Evolutionary conservation across 2,113 vertebrate species (phyloP).

Genomic region (Corythornis cristatus): DNA sequence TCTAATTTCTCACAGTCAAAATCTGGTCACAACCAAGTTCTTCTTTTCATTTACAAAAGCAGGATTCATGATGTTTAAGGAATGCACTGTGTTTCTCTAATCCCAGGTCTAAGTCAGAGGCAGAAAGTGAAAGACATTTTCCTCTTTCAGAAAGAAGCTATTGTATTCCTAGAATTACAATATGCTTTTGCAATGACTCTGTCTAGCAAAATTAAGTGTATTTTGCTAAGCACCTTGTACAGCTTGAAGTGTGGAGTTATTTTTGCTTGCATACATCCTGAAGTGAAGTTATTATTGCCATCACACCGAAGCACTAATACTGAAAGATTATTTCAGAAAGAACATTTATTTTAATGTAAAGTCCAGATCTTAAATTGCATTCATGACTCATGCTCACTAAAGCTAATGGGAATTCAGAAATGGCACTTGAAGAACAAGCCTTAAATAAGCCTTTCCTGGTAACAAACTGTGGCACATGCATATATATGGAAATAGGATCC

Average conservation of each 20-base stretch:
- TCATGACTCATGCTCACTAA: background rate
- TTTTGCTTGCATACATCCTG: background rate
- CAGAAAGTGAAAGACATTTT: constrained; percentile 22
- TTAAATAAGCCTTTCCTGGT: background rate
- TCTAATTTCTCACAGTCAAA: constrained; percentile 2
- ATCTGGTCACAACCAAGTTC: background rate
- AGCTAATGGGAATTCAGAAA: background rate
- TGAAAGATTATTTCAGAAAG: background rate
- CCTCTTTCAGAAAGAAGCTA: constrained; percentile 20
- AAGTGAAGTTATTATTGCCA: background rate
- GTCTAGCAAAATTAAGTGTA: background rate
- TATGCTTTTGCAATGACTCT: background rate
- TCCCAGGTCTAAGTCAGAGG: background rate
- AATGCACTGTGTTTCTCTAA: constrained; percentile 46
- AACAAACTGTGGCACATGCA: background rate
- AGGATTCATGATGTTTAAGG: background rate
- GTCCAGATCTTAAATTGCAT: constrained; percentile 1
- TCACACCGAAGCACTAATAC: background rate
- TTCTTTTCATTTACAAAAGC: constrained; percentile 10
- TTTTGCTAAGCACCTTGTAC: constrained; percentile 21
- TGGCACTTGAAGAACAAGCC: background rate
- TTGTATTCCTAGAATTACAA: constrained; percentile 29
- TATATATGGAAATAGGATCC: background rate
- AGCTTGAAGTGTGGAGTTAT: background rate
- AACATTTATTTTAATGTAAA: background rate